Base-by-base conservation (phyloP, 37 sponge, comb jelly and placozoan genomes). In the Haliclona indistincta region DNA sequence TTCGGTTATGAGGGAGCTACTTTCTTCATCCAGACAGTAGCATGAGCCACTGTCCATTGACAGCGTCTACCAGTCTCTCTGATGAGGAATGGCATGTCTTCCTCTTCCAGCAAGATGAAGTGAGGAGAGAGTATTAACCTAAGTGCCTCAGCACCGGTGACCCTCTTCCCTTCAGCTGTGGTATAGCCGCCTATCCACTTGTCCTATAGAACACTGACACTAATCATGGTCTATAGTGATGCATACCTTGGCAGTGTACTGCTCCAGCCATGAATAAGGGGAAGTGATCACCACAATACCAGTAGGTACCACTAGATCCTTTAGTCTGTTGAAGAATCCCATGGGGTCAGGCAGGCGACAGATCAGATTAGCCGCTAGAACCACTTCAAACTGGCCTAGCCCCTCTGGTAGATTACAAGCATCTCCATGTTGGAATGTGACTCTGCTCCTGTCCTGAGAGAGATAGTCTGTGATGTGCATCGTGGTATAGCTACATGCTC, bases 371-470 rank as follows among this genome's bases (percentile, higher is more conserved):
- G 77, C 86, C 23, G 86, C 92, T 63, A 95, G 70, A 0, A 95
- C 89, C 78, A 82, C 78, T 19, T 86, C 93, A 85, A 95, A 95
- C 69, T 84, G 81, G 10, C 92, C 92, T 7, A 95, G 73, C 40
- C 52, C 62, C 10, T 80, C 64, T 0, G 75, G 85, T 13, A 95
- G 76, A 37, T 80, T 76, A 52, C 88, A 88, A 26, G 92, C 96
- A 68, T 95, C 89, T 25, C 86, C 96, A 32, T 65, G 67, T 38
- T 20, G 43, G 54, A 95, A 95, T 30, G 6, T 23, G n/a, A 77
- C 79, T 45, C 86, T 40, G 36, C 45, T 67, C 13, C 95, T 74
- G 33, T 94, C 84, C 91, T 90, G 55, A n/a, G n/a, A 66, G 19
- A 33, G 44, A 52, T 28, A n/a, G 32, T 54, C 26, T 28, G 58